Evolutionary conservation across 2,888 invertebrate genomes (phyloP).

Genomic region (Mythimna lalbum): DNA sequence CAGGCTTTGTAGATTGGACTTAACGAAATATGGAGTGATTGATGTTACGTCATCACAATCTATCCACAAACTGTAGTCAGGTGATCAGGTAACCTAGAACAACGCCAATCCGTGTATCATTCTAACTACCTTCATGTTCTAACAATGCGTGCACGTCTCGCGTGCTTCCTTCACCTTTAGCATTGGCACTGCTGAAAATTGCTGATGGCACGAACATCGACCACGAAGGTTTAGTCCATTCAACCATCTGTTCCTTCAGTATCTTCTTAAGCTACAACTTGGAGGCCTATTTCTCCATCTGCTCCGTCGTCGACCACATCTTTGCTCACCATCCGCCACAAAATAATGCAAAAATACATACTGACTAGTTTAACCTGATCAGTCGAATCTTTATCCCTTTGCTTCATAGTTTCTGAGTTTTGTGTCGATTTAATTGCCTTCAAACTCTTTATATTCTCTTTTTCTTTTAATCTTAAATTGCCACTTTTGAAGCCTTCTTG

Average conservation of each 20-base stretch:
- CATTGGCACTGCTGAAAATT: slow-evolving; percentile 43
- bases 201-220: slow-evolving; percentile 33
- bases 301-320: not conserved
- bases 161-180: slow-evolving; percentile 34
- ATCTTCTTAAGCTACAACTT: not conserved
- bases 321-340: too few species aligned
- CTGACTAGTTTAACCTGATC: too few species aligned
- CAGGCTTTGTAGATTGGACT: too few species aligned
- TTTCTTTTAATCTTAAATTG: too few species aligned
- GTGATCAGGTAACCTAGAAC: slow-evolving; percentile 15
- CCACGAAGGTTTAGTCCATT: slow-evolving; percentile 29
- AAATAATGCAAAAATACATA: too few species aligned
- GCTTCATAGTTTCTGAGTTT: too few species aligned
- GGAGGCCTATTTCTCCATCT: too few species aligned
- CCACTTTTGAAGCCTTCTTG: not conserved
- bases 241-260: not conserved
- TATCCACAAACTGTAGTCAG: too few species aligned
- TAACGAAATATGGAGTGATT: too few species aligned
- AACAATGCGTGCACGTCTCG: slow-evolving; percentile 36
- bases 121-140: slow-evolving; percentile 29
- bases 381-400: too few species aligned
- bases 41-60: too few species aligned
- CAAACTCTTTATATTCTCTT: too few species aligned
- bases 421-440: not conserved
- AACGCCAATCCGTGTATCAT: slow-evolving; percentile 16